Evolutionary conservation across 2,113 vertebrate species (phyloP).

Genomic region (Pomatostomus ruficeps): DNA sequence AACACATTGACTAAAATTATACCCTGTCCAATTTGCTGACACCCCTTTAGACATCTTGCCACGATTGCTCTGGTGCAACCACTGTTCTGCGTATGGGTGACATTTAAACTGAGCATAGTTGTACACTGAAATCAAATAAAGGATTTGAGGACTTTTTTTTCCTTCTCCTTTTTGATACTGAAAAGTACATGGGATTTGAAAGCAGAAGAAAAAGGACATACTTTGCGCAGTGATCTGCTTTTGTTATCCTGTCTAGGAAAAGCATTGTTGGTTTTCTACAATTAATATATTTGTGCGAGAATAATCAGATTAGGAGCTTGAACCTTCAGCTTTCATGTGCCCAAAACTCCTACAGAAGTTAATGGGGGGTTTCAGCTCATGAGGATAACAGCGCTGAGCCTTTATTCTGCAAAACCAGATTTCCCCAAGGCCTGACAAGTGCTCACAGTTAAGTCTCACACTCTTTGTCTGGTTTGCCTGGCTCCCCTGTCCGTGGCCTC

Average conservation of each 20-base stretch:
- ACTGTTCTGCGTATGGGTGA: slow-evolving; percentile 37
- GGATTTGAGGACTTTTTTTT: not conserved
- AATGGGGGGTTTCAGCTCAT: not conserved
- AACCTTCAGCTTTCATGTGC: not conserved
- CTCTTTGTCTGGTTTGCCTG: not conserved
- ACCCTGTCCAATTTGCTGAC: slow-evolving; percentile 73
- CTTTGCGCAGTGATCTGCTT: not conserved
- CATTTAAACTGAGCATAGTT: slow-evolving; percentile 45
- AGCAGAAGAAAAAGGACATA: not conserved
- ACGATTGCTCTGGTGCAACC: slow-evolving; percentile 34
- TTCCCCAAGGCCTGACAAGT: not conserved
- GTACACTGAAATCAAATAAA: slow-evolving; percentile 10
- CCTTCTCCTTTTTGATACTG: not conserved
- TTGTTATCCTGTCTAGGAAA: not conserved
- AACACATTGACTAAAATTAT: slow-evolving; percentile 73
- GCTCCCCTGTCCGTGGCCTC: rapidly evolving
- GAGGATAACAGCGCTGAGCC: not conserved
- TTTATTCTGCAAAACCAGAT: not conserved
- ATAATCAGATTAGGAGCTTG: not conserved
- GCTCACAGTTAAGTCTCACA: not conserved
- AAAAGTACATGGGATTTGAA: slow-evolving; percentile 6
- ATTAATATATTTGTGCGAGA: slow-evolving; percentile 3
- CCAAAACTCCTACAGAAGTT: not conserved
- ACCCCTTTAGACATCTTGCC: slow-evolving; percentile 69
- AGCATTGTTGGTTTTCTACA: not conserved